Base-by-base conservation (phyloP, 2,888 invertebrate species). In the Nudaria mundana region DNA sequence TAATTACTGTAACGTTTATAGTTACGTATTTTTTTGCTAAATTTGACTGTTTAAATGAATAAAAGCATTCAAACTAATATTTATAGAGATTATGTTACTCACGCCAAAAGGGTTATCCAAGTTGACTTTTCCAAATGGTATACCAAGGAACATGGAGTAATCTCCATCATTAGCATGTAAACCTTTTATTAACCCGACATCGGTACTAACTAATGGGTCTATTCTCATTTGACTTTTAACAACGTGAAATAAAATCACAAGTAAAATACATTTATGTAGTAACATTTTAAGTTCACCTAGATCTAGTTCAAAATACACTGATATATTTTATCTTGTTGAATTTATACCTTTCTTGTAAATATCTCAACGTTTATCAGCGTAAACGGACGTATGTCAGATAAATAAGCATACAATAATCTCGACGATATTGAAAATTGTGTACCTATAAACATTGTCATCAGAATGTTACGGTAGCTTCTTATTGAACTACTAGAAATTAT, bases 121-220 rank as follows among this genome's bases (percentile, higher is more conserved):
- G 25, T 44, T 24, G 7, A 44, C 29, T 14, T 33, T 13, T 1
- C 29, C 44, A n/a, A 28, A 44, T 0, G 44, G 44, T 24, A 44
- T 15, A 15, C 44, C 44, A 10, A 44, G 25, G 11, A 33, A 44
- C 36, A 36, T 44, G 4, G 14, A 32, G 10, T 40, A 44, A 6
- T 37, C 42, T 11, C 33, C 37, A 25, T 42, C 33, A 3, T 42
- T 22, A 25, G 37, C 42, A 20, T 30, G 28, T 22, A 37, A 33
- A 11, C 42, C 42, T 37, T 18, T 32, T 29, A 42, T 42, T 4
- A 23, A 22, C 24, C 41, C 41, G 14, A 41, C 32, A 12, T 33
- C 52, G 6, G 68, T 61, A 5, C 52, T 39, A 6, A 72, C 68
- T 25, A 66, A 24, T 15, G 62, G 56, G 33, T 57, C 60, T 13